phyloP scores from a whole-genome alignment of 2,113 vertebrate genomes.

The Chloroceryle aenea region DNA sequence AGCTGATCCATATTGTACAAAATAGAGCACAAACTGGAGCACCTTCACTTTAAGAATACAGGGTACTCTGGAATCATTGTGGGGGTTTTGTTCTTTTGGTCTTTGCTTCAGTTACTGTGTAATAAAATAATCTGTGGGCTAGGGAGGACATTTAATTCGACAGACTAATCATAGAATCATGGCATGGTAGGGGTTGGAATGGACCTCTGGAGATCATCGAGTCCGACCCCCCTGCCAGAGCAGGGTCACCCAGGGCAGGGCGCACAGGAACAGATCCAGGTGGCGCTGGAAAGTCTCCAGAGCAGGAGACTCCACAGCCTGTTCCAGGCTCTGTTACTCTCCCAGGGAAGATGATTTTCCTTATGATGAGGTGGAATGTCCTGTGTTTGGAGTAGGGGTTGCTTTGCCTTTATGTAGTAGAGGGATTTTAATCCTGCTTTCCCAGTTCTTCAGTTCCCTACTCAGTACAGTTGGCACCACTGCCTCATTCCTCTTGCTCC shows the following conservation, averaged over 20 bases:
- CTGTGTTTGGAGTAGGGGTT: background rate
- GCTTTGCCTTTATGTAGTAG: background rate
- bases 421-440: background rate
- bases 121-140: background rate
- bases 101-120: background rate
- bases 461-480: accelerated
- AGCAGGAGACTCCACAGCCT: too few relatives aligned
- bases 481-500: background rate
- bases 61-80: background rate
- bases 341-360: too few relatives aligned
- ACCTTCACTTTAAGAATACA: background rate
- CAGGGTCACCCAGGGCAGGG: too few relatives aligned
- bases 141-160: background rate
- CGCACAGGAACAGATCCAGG: too few relatives aligned
- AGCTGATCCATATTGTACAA: background rate
- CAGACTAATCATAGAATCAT: background rate
- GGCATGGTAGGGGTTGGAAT: too few relatives aligned
- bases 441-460: background rate
- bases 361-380: too few relatives aligned
- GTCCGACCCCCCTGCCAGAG: too few relatives aligned
- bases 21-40: background rate
- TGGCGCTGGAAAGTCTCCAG: too few relatives aligned
- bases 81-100: background rate
- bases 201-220: too few relatives aligned
- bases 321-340: too few relatives aligned